A percentile compares a stretch with the other conserved stretches of the same genome.
These are phyloP conservation scores for Drosophila flavopinicola DNA, from an alignment of 2,888 invertebrate species.

Conservation along the genomic window DNA sequence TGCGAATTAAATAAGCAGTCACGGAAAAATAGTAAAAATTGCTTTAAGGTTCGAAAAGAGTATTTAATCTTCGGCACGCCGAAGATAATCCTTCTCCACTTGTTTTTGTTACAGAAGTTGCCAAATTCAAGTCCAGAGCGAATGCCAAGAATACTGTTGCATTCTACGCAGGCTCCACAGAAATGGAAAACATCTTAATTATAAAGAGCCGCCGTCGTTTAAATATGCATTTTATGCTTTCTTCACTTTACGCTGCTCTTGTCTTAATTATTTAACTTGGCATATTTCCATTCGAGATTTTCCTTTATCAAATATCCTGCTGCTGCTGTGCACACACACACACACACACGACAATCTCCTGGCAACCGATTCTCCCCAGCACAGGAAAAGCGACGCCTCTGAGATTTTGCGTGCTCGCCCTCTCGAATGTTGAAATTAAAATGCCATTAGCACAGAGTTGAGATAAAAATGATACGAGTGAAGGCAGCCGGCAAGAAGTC, in stretches of 20 bases:
- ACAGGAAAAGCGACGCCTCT: constrained; percentile 7
- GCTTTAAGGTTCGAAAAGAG: too few relatives aligned
- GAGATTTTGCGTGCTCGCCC: constrained; percentile 21
- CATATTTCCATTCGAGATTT: constrained; percentile 38
- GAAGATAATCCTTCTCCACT: too few relatives aligned
- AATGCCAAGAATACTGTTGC: constrained; percentile 5
- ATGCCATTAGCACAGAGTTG: constrained; percentile 60
- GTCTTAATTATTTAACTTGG: constrained; percentile 41
- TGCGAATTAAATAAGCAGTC: too few relatives aligned
- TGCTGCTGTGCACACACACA: constrained; percentile 3
- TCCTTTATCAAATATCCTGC: constrained; percentile 32
- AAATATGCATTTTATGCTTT: constrained; percentile 31
- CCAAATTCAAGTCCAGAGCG: background rate
- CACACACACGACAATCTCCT: constrained; percentile 11
- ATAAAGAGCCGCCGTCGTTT: constrained; percentile 25
- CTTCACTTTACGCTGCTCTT: constrained; percentile 5
- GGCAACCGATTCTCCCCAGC: constrained; percentile 14
- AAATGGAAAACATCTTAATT: constrained; percentile 44
- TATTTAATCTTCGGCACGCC: too few relatives aligned
- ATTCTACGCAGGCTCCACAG: constrained; percentile 4
- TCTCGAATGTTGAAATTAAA: constrained; percentile 61
- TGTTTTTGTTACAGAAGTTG: constrained; percentile 17
- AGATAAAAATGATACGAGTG: constrained; percentile 53
- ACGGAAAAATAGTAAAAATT: too few relatives aligned
- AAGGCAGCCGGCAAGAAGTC: constrained; percentile 8